A percentile compares a stretch with the other conserved stretches of the same genome.
These are phyloP conservation scores for Plectropomus leopardus DNA, from an alignment of 2,113 vertebrate genomes.

Conservation along the genomic window DNA sequence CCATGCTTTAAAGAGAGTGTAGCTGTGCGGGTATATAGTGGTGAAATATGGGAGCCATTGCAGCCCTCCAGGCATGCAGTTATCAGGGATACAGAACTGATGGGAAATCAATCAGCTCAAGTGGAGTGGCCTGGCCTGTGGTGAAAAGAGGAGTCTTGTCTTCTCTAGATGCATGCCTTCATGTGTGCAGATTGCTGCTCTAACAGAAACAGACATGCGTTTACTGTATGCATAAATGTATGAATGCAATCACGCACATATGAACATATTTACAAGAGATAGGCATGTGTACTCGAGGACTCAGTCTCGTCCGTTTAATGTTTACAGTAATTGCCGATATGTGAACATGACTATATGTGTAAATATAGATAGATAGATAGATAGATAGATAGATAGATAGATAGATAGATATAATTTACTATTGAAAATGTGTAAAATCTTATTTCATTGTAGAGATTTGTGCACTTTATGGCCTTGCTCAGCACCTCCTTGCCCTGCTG, in stretches of 20 bases:
- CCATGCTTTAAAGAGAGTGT: constrained; percentile 47
- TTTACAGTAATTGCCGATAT: too few relatives aligned
- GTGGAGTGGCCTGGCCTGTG: constrained; percentile 71
- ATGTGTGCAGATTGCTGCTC: constrained; percentile 30
- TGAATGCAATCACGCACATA: neutral
- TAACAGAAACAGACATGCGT: constrained; percentile 16
- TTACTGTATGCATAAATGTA: neutral
- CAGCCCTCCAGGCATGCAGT: constrained; percentile 80
- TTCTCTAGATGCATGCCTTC: constrained; percentile 41
- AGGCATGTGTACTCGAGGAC: too few relatives aligned
- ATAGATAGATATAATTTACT: too few relatives aligned
- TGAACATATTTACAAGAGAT: too few relatives aligned
- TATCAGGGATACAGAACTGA: constrained; percentile 82
- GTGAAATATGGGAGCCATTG: constrained; percentile 78
- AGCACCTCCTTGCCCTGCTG: too few relatives aligned
- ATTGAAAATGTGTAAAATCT: too few relatives aligned
- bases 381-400: too few relatives aligned
- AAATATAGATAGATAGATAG: too few relatives aligned
- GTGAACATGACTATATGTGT: too few relatives aligned
- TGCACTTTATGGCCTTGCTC: too few relatives aligned
- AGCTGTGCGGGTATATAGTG: constrained; percentile 40
- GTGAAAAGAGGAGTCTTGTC: constrained; percentile 58
- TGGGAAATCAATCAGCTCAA: constrained; percentile 84
- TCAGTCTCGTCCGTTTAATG: too few relatives aligned
- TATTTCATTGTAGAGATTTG: too few relatives aligned